Evolutionary conservation across 2,113 vertebrate species (phyloP), one percentile per base, ranked within the genome.

Genomic region (Toxotes chatareus): DNA sequence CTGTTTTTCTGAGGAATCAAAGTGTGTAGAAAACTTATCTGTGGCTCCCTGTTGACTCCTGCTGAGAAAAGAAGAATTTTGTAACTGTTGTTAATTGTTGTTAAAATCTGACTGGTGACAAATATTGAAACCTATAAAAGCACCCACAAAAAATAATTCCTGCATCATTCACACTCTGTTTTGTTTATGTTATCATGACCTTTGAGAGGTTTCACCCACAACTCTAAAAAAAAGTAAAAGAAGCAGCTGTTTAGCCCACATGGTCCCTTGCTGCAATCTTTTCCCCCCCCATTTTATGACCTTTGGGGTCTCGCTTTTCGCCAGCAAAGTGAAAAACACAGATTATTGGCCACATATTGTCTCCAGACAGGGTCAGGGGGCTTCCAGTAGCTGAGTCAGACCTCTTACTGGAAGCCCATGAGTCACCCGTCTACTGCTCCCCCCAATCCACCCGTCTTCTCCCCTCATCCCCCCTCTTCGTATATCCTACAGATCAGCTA

Each of bases 391-490:
- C 88, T 92, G 88, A 90, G 79, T 90, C 90, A 89, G 75, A 82
- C 44, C 66, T 62, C 65, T 94, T 93, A 91, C 93, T 94, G 93
- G 92, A 93, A 94, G 85, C 74, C 66, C 0, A 59, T 91, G 92
- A 90, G 82, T 94, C 90, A 93, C 83, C 62, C 36, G 31, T 82
- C 84, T 69, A 38, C 83, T 70, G 70, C 21, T n/a, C 70, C 61
- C n/a, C 67, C 65, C 34, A 7, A 49, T 42, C 44, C 66, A 34
- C 32, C 27, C 31, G 40, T 77, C 51, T 16, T 32, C 68, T 60
- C 71, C 73, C 42, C 23, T 8, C 46, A 53, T 23, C 32, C 70
- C 66, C 32, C 44, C 31, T 23, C 42, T 3, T 42, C 10, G 44
- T 56, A 17, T 60, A 67, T 23, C 61, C 40, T n/a, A 32, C 63